phyloP scores from a whole-genome alignment of 1,140 invertebrate species.

The Micrasema longulum region DNA sequence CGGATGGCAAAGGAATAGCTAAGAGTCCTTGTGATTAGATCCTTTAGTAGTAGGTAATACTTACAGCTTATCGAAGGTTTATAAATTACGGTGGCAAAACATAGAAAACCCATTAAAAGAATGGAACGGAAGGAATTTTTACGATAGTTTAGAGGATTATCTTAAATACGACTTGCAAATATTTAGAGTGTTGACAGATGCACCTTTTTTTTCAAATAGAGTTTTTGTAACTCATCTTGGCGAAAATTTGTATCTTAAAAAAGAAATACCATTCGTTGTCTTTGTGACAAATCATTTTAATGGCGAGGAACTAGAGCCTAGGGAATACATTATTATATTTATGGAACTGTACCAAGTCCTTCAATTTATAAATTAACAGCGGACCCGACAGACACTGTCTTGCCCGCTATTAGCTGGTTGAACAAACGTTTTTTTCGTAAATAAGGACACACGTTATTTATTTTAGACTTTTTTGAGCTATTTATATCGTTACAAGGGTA shows the following conservation, averaged over 20 bases:
- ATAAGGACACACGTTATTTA: too few species aligned
- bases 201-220: background rate
- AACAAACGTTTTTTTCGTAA: too few species aligned
- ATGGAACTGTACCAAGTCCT: too few species aligned
- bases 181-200: constrained; percentile 24
- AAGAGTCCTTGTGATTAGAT: constrained; percentile 12
- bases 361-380: too few species aligned
- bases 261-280: too few species aligned
- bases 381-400: too few species aligned
- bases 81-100: constrained; percentile 36
- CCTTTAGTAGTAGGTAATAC: background rate
- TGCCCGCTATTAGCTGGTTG: too few species aligned
- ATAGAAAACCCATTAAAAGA: constrained; percentile 43
- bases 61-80: constrained; percentile 24
- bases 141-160: constrained; percentile 10
- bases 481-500: too few species aligned
- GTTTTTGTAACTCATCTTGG: background rate
- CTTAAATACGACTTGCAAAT: constrained; percentile 4
- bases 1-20: constrained; percentile 11
- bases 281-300: too few species aligned
- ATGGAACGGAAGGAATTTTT: constrained; percentile 24
- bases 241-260: background rate
- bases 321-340: too few species aligned
- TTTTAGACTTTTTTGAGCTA: too few species aligned
- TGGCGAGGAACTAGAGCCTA: too few species aligned